A percentile compares a stretch with the other conserved stretches of the same genome.
phyloP scores from a whole-genome alignment of 1,140 invertebrate genomes.

The Oreohelix idahoensis region DNA sequence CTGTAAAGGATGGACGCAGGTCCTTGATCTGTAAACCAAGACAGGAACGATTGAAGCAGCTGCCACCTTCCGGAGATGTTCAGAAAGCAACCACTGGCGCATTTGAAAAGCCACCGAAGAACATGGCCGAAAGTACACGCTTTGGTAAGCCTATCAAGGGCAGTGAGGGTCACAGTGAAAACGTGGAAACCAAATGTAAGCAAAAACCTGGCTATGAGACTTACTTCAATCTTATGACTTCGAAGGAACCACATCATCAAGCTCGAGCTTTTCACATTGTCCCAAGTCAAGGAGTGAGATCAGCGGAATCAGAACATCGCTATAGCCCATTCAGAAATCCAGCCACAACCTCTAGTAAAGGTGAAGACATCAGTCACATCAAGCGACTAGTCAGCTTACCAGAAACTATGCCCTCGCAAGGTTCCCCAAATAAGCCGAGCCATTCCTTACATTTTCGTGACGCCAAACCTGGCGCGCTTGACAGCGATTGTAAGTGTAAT shows the following conservation, averaged over 20 bases:
- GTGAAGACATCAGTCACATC: not conserved
- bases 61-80: not conserved
- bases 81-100: not conserved
- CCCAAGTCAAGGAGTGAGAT: not conserved
- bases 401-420: not conserved
- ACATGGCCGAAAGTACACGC: not conserved
- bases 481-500: not conserved
- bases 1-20: constrained; percentile 8
- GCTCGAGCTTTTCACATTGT: not conserved
- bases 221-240: not conserved
- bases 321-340: not conserved
- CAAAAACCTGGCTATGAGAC: not conserved
- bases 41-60: not conserved
- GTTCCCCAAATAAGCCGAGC: not conserved
- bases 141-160: not conserved
- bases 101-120: not conserved
- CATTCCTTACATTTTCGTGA: not conserved
- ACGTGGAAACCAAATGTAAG: not conserved
- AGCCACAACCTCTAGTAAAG: not conserved
- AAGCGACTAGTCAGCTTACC: not conserved
- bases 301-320: not conserved
- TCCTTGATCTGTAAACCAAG: not conserved
- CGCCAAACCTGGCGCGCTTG: not conserved
- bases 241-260: not conserved
- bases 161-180: not conserved